Evolutionary conservation across 2,797 vertebrate species (phyloP), one percentile per base, ranked within the genome.

Genomic region (Enteromius mattozi): DNA sequence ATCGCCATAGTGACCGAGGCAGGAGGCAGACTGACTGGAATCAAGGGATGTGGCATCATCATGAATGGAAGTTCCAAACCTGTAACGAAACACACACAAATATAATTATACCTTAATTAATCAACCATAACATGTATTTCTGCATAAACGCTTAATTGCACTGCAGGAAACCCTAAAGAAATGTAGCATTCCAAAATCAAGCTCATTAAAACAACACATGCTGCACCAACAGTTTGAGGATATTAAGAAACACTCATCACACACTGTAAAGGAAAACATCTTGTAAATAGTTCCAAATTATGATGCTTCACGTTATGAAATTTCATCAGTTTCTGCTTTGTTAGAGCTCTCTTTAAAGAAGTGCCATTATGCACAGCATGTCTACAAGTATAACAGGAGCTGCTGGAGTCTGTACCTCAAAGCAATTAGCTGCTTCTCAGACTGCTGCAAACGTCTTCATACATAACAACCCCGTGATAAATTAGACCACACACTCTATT

Each of bases 31-130:
- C 97, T 98, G 93, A 98, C 98, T 6, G 98, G 98, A 91, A 99
- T 99, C 91, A 99, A 95, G 0, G 98, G 98, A 91, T 99, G 98
- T 91, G 98, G 97, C 98, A 99, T 99, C 98, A 99, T 99, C 98
- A 99, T 98, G 92, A 99, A 99, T 87, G 98, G 98, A 91, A 99
- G 96, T 92, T 99, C 98, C 94, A 99, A 89, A 90, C 98, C 98
- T 98, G 88, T 24, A 77, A 85, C 70, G 35, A 45, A 77, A 76
- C 21, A 19, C 51, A 35, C 21, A 37, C 21, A 24, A 59, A 24
- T 6, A 42, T 27, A 40, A 78, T 42, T 42, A 54, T 35, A 51
- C 35, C 19, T 33, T 65, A 47, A 78, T 47, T 30, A 65, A 65
- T 47, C 17, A 33, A 5, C 24, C n/a, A 2, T 42, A 45, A 63